Conservation (phyloP, 2,888 invertebrate genomes). For the Cylloceria caligata region DNA sequence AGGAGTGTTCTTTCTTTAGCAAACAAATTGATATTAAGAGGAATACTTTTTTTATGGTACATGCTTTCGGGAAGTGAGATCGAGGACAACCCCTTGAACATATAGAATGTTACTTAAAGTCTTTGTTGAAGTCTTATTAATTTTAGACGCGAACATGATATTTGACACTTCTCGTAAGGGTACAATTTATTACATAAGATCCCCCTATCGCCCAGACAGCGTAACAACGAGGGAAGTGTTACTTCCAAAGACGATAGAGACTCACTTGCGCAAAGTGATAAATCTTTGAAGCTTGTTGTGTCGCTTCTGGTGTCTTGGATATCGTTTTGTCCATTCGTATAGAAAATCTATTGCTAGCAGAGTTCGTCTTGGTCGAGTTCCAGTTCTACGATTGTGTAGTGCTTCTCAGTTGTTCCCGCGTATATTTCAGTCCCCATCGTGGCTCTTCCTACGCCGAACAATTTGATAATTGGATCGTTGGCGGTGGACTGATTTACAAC, state of each 20-base stretch:
- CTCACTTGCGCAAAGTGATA: slow-evolving; percentile 70
- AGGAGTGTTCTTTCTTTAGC: too few relatives aligned
- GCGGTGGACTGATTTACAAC: slow-evolving; percentile 81
- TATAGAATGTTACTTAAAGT: background rate
- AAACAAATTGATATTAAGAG: too few relatives aligned
- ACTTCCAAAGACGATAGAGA: slow-evolving; percentile 31
- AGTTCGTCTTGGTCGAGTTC: slow-evolving; percentile 7
- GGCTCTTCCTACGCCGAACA: slow-evolving; percentile 75
- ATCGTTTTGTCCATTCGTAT: slow-evolving; percentile 76
- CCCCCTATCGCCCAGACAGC: background rate
- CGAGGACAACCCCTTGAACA: background rate
- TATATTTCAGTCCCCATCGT: slow-evolving; percentile 22
- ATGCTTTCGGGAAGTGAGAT: too few relatives aligned
- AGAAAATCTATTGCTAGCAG: slow-evolving; percentile 77
- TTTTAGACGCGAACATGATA: background rate
- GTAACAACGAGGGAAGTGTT: background rate
- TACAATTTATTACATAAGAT: background rate
- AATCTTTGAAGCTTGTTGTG: slow-evolving; percentile 74
- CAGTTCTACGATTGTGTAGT: slow-evolving; percentile 20
- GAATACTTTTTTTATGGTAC: too few relatives aligned
- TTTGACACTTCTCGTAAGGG: background rate
- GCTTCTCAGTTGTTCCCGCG: slow-evolving; percentile 42
- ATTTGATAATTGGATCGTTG: slow-evolving; percentile 83
- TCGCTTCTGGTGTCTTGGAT: slow-evolving; percentile 76
- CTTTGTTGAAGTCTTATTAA: background rate